Evolutionary conservation across 2,888 invertebrate genomes (phyloP).

Genomic region (Hypomecis atomaria): DNA sequence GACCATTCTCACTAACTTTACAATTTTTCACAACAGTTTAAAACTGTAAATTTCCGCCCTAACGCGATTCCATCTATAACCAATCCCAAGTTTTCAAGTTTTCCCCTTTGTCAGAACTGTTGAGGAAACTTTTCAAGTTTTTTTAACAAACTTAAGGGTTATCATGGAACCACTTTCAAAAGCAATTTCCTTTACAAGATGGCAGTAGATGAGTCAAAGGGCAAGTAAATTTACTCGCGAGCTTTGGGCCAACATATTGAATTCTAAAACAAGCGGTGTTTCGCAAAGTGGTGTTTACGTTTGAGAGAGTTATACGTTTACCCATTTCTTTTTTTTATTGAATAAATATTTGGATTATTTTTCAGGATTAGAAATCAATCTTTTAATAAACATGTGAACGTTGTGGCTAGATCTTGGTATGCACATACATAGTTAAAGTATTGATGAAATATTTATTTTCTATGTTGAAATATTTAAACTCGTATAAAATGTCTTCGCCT

Average conservation of each 20-base stretch:
- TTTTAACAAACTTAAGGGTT: slow-evolving; percentile 41
- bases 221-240: slow-evolving; percentile 31
- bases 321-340: neutral
- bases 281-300: neutral
- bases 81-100: slow-evolving; percentile 30
- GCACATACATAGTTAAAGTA: too few species aligned
- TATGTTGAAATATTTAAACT: too few species aligned
- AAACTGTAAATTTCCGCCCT: slow-evolving; percentile 27
- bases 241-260: slow-evolving; percentile 11
- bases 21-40: slow-evolving; percentile 21
- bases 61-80: slow-evolving; percentile 35
- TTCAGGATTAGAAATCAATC: too few species aligned
- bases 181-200: slow-evolving; percentile 43
- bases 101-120: slow-evolving; percentile 36
- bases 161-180: slow-evolving; percentile 44
- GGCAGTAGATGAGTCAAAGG: slow-evolving; percentile 38
- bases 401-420: too few species aligned
- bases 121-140: slow-evolving; percentile 39
- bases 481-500: too few species aligned
- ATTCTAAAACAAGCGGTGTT: slow-evolving; percentile 19
- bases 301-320: neutral
- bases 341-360: too few species aligned
- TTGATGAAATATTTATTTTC: too few species aligned
- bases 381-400: too few species aligned
- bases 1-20: slow-evolving; percentile 7